phyloP scores from a whole-genome alignment of 2,888 invertebrate genomes.

The Orthosia incerta region DNA sequence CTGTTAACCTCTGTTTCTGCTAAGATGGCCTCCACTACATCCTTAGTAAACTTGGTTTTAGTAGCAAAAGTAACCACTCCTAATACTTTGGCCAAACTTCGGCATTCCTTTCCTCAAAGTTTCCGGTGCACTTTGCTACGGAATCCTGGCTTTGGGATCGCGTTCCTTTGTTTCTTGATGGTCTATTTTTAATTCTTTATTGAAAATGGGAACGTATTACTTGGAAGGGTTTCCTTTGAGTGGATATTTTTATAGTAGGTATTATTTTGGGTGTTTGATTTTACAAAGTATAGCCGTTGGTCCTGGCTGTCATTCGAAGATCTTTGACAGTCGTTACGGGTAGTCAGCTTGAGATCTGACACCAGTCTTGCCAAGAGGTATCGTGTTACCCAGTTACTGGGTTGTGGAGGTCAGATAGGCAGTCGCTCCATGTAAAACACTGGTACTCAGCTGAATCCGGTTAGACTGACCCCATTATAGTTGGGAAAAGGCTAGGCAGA shows the following conservation, averaged over 20 bases:
- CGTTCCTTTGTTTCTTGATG: conserved; percentile 49
- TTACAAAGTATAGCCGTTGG: neutral
- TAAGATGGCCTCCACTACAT: neutral
- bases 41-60: neutral
- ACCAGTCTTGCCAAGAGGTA: no score
- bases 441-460: no score
- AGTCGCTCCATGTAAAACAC: no score
- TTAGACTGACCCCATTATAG: no score
- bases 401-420: no score
- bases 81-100: conserved; percentile 63
- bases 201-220: conserved; percentile 27
- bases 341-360: no score
- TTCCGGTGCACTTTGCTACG: conserved; percentile 58
- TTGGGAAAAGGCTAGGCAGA: no score
- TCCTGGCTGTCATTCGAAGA: no score
- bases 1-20: neutral
- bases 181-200: conserved; percentile 55
- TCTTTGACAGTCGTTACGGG: no score
- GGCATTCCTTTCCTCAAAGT: conserved; percentile 58
- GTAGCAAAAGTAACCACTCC: conserved; percentile 39
- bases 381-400: no score
- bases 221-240: neutral
- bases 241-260: neutral
- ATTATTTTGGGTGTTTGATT: neutral
- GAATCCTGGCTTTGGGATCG: conserved; percentile 56